Evolutionary conservation across 2,888 invertebrate genomes (phyloP), one percentile per base, ranked within the genome.

Genomic region (Argyra leucocephala): DNA sequence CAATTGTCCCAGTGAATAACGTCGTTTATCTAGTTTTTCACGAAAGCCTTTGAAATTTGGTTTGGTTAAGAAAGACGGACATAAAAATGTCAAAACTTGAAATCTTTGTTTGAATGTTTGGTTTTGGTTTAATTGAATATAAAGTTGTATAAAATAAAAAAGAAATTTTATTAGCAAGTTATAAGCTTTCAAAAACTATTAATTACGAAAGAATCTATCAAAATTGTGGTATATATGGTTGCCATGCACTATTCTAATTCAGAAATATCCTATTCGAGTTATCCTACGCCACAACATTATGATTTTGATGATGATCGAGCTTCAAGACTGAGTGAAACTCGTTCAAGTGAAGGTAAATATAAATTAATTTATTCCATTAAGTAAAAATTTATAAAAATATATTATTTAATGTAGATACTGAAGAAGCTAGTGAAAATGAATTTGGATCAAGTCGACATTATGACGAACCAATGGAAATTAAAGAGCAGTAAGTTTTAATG

Each of bases 351-450:
- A 58, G 21, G 12, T 61, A 24, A 64, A 60, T 24, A 22, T 24
- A 22, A 22, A 36, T 75, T 65, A 18, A 48, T 3, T 48, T 1
- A 48, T 48, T 18, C 12, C 1, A 3, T 18, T 48, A 18, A 48
- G 5, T 37, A 6, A 26, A 48, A 18, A 18, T 6, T 48, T 48
- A 6, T 48, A 15, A 22, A 64, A 63, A 64, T 22, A 26, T 22
- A 2, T 10, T 63, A 21, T 37, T 59, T 36, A 22, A 57, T 22
- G 5, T 72, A 89, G 96, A 96, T 77, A 96, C 96, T 0, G 96
- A 96, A 80, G 96, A 96, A 82, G 96, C 96, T 0, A 95, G 95
- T 79, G 96, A 96, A 80, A 92, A 93, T n/a, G 96, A 96, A 72
- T 86, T 89, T 80, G 88, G 90, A 58, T 75, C 73, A 10, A 71